Base-by-base conservation (phyloP, 2,888 invertebrate genomes). In the Dolichopus griseipennis region DNA sequence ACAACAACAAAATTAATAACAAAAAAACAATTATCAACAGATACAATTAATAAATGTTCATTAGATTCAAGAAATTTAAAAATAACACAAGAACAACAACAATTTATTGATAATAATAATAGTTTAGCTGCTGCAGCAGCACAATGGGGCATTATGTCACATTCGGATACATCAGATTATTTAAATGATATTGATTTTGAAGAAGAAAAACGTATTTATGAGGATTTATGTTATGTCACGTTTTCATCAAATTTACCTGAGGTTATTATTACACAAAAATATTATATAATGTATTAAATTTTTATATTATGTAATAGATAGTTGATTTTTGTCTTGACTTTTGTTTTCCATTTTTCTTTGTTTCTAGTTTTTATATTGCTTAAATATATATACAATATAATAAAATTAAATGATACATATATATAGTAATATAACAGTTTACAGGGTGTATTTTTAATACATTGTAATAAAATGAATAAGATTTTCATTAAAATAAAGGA, bases 171-270 rank as follows among this genome's bases (percentile, higher is more conserved):
- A 64, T 76, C 78, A 68, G 76, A 78, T 65, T 81, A 79, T 72
- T 75, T 79, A 69, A 76, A 75, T 70, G 78, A 78, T 69, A 77
- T 79, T 73, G 79, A 79, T 71, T 77, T 76, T 71, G 77, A 79
- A 69, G 79, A 87, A 73, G 91, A 91, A 75, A 91, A 92, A 80
- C 91, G 91, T 83, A 89, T 92, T 76, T 93, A 93, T 81, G 93
- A 92, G 83, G 92, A 93, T 82, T 86, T 93, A 75, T 92, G 92
- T 85, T 93, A 91, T 82, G 90, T 92, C 78, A 91, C 91, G 78
- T 90, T 92, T 82, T 85, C 89, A 73, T 86, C 88, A 74, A 82
- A 85, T 73, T 83, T 84, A 79, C 86, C 88, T 73, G 89, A 90
- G 90, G 90, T 90, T 64, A 63, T 22, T 22, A 22, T 22, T 62